A percentile compares a stretch with the other conserved stretches of the same genome.
Conservation (phyloP, 2,113 vertebrate genomes). For the Tapirus terrestris region DNA sequence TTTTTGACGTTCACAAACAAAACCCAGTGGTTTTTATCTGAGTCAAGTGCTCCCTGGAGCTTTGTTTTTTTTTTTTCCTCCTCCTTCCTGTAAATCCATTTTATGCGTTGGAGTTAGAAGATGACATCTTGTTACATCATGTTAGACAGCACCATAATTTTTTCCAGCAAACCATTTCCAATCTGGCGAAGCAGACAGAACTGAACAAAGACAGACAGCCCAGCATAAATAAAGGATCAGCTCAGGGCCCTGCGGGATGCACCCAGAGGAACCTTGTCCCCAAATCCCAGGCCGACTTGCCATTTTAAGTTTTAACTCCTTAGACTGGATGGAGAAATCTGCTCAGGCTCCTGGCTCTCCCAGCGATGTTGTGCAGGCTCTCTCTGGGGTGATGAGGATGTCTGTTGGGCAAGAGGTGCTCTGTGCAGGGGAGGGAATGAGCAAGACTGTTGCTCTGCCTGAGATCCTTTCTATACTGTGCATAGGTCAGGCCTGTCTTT, state of each 20-base stretch:
- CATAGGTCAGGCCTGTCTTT: constrained; percentile 31
- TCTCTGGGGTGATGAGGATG: neutral
- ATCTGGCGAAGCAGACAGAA: constrained; percentile 80
- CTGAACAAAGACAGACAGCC: constrained; percentile 79
- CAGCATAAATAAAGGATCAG: constrained; percentile 65
- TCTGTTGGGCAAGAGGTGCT: neutral
- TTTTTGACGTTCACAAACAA: constrained; percentile 71
- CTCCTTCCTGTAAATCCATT: constrained; percentile 86
- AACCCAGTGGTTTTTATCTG: constrained; percentile 77
- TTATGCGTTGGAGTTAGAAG: constrained; percentile 85
- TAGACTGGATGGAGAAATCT: neutral
- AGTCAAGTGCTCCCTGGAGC: constrained; percentile 82
- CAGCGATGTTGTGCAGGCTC: neutral
- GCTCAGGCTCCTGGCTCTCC: neutral
- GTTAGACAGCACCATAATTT: constrained; percentile 84
- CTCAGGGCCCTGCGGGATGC: neutral
- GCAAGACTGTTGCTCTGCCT: neutral
- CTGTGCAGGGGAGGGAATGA: neutral
- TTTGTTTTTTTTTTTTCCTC: constrained; percentile 68
- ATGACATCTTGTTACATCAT: constrained; percentile 88
- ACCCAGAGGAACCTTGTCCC: constrained; percentile 48
- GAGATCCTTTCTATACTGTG: neutral
- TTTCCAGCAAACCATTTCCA: constrained; percentile 83
- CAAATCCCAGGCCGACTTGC: neutral
- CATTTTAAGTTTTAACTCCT: neutral